Percentiles rank a stretch among this genome's conserved stretches.
Conservation (phyloP, 2,113 vertebrate species). For the Amazona vittata region DNA sequence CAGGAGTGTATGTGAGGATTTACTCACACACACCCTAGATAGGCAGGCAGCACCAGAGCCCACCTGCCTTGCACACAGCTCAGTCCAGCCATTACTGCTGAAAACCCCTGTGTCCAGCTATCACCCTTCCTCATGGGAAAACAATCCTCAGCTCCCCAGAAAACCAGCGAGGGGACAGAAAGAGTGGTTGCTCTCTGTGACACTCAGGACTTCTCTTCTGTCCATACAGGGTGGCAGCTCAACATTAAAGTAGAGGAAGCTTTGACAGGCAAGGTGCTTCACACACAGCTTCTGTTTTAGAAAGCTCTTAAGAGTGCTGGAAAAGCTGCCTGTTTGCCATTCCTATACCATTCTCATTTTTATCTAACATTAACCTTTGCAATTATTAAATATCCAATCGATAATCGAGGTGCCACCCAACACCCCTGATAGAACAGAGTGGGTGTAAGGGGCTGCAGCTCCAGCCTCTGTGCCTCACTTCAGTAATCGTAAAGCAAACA, state of each 20-base stretch:
- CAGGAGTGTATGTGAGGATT: background rate
- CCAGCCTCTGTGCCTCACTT: background rate
- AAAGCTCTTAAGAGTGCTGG: background rate
- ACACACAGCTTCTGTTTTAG: background rate
- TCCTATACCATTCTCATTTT: background rate
- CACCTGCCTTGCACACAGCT: background rate
- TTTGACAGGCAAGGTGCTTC: background rate
- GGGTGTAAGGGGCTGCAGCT: background rate
- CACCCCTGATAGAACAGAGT: background rate
- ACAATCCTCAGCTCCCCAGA: background rate
- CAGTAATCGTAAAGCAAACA: background rate
- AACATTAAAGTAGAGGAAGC: background rate
- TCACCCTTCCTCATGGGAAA: background rate
- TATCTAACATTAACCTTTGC: background rate
- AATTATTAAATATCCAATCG: background rate
- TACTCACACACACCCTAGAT: accelerated
- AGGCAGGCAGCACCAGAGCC: background rate
- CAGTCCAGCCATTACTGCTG: background rate
- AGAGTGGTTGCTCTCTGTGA: background rate
- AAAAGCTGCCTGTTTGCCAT: background rate
- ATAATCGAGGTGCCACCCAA: background rate
- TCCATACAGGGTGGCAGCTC: background rate
- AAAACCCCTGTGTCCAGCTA: background rate
- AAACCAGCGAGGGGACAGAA: accelerated
- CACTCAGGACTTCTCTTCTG: background rate